Conservation (phyloP, 2,888 invertebrate genomes). For the Sesamia inferens region DNA sequence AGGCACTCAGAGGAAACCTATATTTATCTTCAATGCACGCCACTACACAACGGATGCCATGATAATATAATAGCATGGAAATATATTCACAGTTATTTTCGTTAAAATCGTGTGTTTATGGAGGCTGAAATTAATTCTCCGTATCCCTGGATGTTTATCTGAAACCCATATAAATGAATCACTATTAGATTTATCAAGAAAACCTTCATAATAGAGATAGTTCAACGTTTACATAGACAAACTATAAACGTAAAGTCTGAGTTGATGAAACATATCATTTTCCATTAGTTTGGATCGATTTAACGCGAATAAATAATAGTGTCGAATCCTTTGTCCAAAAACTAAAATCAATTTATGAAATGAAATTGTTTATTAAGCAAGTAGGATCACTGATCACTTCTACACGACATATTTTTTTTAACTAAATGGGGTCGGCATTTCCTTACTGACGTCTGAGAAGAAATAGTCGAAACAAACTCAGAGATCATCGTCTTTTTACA, state of each 20-base stretch:
- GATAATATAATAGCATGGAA: neutral
- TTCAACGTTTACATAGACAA: slow-evolving; percentile 29
- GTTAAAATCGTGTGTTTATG: slow-evolving; percentile 24
- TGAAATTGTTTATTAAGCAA: too few species aligned
- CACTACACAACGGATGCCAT: slow-evolving; percentile 10
- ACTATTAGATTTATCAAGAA: slow-evolving; percentile 35
- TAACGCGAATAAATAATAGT: neutral
- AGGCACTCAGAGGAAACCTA: slow-evolving; percentile 2
- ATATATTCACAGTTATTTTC: slow-evolving; percentile 42
- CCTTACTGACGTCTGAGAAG: too few species aligned
- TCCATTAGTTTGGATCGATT: neutral
- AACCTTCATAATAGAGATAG: slow-evolving; percentile 28
- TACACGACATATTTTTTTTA: too few species aligned
- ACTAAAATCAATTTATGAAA: too few species aligned
- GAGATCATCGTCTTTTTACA: too few species aligned
- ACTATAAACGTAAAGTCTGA: neutral
- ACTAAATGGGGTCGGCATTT: too few species aligned
- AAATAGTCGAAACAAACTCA: too few species aligned
- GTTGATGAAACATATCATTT: neutral
- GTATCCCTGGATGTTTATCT: slow-evolving; percentile 30
- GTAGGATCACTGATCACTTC: too few species aligned
- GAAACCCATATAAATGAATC: slow-evolving; percentile 27
- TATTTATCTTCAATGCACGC: slow-evolving; percentile 19
- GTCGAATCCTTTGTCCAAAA: too few species aligned
- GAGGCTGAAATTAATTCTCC: slow-evolving; percentile 32